Conservation (phyloP, 2,888 invertebrate genomes). For the Oxyscelio sp. region DNA sequence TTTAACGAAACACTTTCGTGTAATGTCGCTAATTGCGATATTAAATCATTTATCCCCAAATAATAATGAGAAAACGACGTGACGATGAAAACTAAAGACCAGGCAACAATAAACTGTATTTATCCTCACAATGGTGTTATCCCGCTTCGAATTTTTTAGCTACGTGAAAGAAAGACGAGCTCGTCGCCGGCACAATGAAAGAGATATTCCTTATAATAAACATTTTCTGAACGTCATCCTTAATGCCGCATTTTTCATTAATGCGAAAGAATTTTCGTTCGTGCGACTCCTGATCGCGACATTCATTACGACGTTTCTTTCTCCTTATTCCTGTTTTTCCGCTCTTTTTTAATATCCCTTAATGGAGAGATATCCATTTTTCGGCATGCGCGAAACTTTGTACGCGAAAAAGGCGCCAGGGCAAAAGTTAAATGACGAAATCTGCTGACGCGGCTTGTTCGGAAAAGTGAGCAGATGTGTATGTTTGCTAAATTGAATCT, state of each 20-base stretch:
- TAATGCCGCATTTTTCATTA: conserved; percentile 40
- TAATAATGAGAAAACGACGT: conserved; percentile 11
- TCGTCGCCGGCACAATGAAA: conserved; percentile 23
- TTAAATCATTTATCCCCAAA: conserved; percentile 22
- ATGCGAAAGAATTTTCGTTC: conserved; percentile 32
- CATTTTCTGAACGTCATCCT: conserved; percentile 36
- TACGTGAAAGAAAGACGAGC: conserved; percentile 10
- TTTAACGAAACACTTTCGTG: too few species aligned
- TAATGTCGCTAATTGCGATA: not conserved
- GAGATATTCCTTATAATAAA: conserved; percentile 41
- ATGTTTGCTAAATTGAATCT: conserved; percentile 71
- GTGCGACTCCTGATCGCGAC: conserved; percentile 26
- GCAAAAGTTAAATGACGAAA: conserved; percentile 60
- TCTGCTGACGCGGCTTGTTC: conserved; percentile 66
- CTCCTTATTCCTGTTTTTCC: not conserved
- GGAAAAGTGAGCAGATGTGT: conserved; percentile 67
- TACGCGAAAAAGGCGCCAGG: conserved; percentile 29
- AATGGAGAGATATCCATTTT: conserved; percentile 23
- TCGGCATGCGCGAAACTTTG: conserved; percentile 35
- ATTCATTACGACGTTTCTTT: conserved; percentile 13
- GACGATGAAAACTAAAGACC: conserved; percentile 6
- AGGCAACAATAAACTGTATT: conserved; percentile 26
- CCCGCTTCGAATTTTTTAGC: conserved; percentile 25
- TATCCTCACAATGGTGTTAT: conserved; percentile 40
- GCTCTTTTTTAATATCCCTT: conserved; percentile 37